Evolutionary conservation across 2,797 vertebrate species (phyloP).

Genomic region (Limnodromus scolopaceus): DNA sequence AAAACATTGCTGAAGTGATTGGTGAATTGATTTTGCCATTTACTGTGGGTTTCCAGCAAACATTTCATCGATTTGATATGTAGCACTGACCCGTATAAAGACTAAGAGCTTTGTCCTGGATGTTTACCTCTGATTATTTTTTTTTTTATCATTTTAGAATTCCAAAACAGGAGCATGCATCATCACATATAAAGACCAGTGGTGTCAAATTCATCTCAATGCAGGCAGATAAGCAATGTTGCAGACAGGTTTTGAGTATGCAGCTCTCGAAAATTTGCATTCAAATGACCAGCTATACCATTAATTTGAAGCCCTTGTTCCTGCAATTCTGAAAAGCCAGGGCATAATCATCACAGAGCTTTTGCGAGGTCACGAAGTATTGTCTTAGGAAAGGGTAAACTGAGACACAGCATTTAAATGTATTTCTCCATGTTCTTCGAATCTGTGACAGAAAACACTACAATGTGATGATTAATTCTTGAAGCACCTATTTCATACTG

Average conservation of each 20-base stretch:
- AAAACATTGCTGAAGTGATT: slow-evolving; percentile 71
- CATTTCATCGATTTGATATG: slow-evolving; percentile 73
- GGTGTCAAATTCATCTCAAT: slow-evolving; percentile 22
- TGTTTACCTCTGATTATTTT: slow-evolving; percentile 49
- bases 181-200: slow-evolving; percentile 35
- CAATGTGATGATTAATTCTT: slow-evolving; percentile 3
- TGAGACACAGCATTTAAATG: background rate
- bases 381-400: background rate
- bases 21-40: slow-evolving; percentile 78
- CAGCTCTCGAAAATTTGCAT: slow-evolving; percentile 37
- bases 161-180: background rate
- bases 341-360: background rate
- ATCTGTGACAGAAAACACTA: background rate
- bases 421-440: background rate
- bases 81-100: slow-evolving; percentile 68
- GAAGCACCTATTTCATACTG: background rate
- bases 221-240: background rate
- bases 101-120: slow-evolving; percentile 52
- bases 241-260: slow-evolving; percentile 18
- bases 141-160: background rate
- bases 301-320: slow-evolving; percentile 21
- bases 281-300: slow-evolving; percentile 22
- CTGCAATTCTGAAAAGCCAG: slow-evolving; percentile 29
- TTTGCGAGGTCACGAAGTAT: slow-evolving; percentile 12
- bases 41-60: slow-evolving; percentile 72